These are phyloP conservation scores for Noctua janthe DNA, from an alignment of 2,888 invertebrate species.

Conservation along the genomic window DNA sequence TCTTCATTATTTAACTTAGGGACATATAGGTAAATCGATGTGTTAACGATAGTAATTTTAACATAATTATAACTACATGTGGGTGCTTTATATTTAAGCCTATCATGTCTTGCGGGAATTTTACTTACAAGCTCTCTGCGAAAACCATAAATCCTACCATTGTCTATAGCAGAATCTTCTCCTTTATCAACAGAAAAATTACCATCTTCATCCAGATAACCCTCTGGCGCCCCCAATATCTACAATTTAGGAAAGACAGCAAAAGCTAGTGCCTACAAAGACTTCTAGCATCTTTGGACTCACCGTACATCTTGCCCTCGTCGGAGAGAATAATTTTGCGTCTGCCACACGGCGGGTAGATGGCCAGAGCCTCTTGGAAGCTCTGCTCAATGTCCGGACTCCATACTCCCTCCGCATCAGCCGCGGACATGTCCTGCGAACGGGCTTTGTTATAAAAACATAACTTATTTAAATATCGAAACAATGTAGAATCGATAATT, in stretches of 20 bases:
- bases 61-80: slow-evolving; percentile 13
- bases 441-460: slow-evolving; percentile 56
- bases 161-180: not conserved
- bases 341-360: slow-evolving; percentile 99
- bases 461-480: slow-evolving; percentile 45
- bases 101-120: not conserved
- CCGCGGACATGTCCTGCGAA: slow-evolving; percentile 96
- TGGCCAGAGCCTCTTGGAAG: slow-evolving; percentile 99
- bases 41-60: slow-evolving; percentile 27
- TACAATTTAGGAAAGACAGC: not conserved
- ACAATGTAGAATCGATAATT: slow-evolving; percentile 44
- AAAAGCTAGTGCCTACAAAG: slow-evolving; percentile 38
- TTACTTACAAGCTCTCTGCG: too few species aligned
- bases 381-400: slow-evolving; percentile 99
- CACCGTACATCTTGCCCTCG: slow-evolving; percentile 99
- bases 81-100: slow-evolving; percentile 17
- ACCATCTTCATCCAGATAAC: not conserved
- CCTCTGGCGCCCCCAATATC: not conserved
- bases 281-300: slow-evolving; percentile 90
- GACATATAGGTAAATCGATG: slow-evolving; percentile 73
- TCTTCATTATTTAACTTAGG: slow-evolving; percentile 82
- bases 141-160: not conserved
- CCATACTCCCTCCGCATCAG: slow-evolving; percentile 99
- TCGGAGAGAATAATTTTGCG: slow-evolving; percentile 99
- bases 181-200: not conserved